A percentile compares a stretch with the other conserved stretches of the same genome.
Evolutionary conservation across 2,888 invertebrate species (phyloP).

Genomic region (Standfussiana lucernea): DNA sequence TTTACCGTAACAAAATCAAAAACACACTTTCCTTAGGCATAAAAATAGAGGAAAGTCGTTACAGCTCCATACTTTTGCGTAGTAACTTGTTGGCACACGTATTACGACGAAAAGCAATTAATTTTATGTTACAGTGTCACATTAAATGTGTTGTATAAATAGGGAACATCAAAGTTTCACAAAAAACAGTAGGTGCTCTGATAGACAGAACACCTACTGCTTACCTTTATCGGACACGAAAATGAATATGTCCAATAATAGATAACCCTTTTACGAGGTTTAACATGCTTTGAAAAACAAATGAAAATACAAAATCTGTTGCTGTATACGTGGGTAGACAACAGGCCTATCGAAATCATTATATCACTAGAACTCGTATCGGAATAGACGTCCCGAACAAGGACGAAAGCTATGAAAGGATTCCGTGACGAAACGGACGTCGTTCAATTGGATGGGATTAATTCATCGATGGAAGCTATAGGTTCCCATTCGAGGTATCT

Average conservation of each 20-base stretch:
- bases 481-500: slow-evolving; percentile 1
- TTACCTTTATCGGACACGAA: background rate
- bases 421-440: slow-evolving; percentile 1
- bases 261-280: background rate
- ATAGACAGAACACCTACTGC: too few species aligned
- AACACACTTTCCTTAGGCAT: background rate
- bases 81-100: background rate
- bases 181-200: background rate
- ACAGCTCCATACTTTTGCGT: background rate
- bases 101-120: background rate
- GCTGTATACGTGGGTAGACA: background rate
- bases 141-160: background rate
- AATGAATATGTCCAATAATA: background rate
- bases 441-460: slow-evolving; percentile 24
- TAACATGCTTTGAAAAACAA: background rate
- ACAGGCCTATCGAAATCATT: background rate
- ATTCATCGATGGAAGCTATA: slow-evolving; percentile 37
- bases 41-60: background rate
- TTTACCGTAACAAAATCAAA: background rate
- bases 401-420: slow-evolving; percentile 20
- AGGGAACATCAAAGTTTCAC: background rate
- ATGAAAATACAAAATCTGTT: background rate
- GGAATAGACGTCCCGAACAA: background rate
- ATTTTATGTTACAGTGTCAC: background rate
- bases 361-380: background rate